Conservation (phyloP, 1,140 invertebrate genomes). For the Dolichoris vasculosae region DNA sequence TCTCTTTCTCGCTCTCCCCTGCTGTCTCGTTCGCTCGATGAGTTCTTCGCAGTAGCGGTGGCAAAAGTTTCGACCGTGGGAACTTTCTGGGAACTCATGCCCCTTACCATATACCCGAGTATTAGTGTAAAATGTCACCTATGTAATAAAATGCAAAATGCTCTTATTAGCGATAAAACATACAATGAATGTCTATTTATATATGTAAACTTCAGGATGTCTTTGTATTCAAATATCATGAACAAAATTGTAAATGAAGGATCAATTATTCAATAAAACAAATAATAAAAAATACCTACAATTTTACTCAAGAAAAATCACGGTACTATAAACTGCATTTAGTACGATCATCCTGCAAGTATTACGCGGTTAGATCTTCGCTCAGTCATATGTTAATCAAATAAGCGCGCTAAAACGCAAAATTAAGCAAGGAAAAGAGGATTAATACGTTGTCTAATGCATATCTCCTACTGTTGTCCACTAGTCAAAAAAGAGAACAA, state of each 20-base stretch:
- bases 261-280: no score
- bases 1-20: not conserved
- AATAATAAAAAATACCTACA: no score
- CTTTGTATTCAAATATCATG: no score
- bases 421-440: not conserved
- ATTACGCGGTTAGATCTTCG: no score
- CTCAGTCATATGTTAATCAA: not conserved
- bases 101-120: conserved; percentile 68
- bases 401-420: not conserved
- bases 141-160: no score
- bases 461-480: not conserved
- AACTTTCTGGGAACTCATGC: conserved; percentile 71
- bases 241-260: no score
- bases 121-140: conserved; percentile 60
- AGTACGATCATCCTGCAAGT: no score
- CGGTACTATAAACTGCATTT: no score
- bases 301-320: no score
- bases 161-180: no score
- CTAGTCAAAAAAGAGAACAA: not conserved
- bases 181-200: no score
- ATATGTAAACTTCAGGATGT: no score
- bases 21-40: not conserved
- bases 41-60: conserved; percentile 51
- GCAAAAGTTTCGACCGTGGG: conserved; percentile 74
- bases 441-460: not conserved